Percentiles rank a stretch among this genome's conserved stretches.
Evolutionary conservation across 2,888 invertebrate genomes (phyloP).

Genomic region (Xylota segnis): DNA sequence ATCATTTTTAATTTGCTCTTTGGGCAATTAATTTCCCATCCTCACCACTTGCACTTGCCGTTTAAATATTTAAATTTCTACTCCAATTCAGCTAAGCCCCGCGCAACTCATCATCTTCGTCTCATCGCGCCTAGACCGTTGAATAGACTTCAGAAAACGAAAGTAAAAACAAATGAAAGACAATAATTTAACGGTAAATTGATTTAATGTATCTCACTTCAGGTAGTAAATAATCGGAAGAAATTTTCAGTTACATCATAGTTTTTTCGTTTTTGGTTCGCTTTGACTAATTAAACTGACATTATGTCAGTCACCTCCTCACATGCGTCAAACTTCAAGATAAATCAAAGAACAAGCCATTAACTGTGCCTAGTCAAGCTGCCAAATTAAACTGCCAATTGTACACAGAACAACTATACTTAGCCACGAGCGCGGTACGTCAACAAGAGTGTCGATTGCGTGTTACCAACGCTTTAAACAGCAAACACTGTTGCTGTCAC

Average conservation of each 20-base stretch:
- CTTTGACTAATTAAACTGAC: constrained; percentile 69
- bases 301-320: constrained; percentile 62
- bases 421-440: constrained; percentile 44
- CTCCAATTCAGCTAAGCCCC: not conserved
- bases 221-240: not conserved
- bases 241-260: constrained; percentile 13
- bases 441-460: constrained; percentile 50
- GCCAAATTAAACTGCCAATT: constrained; percentile 64
- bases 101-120: not conserved
- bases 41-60: not conserved
- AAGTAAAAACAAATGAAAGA: constrained; percentile 17
- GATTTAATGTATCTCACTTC: constrained; percentile 8
- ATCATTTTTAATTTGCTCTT: constrained; percentile 1
- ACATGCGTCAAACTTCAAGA: constrained; percentile 17
- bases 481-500: constrained; percentile 49
- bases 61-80: constrained; percentile 44
- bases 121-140: not conserved
- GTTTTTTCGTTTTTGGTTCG: constrained; percentile 5
- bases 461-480: constrained; percentile 41
- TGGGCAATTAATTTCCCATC: constrained; percentile 26
- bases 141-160: constrained; percentile 1
- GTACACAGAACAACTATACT: constrained; percentile 33
- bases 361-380: constrained; percentile 45
- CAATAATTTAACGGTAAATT: constrained; percentile 10
- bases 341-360: constrained; percentile 38